Base-by-base conservation (phyloP, 2,113 vertebrate species). In the Hippocampus zosterae region DNA sequence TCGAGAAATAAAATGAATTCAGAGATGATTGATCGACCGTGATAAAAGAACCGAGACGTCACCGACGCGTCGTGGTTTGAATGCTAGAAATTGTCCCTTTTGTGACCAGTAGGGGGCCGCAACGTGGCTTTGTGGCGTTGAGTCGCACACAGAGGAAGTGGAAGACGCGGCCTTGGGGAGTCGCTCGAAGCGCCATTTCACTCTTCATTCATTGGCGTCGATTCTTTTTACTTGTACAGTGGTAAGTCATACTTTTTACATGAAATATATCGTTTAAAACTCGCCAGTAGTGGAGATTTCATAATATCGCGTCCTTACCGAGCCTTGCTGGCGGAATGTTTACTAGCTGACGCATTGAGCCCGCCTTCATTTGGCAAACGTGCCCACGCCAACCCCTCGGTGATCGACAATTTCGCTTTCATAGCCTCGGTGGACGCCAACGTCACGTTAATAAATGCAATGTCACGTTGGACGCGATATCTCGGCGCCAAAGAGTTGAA, bases 171-270 rank as follows among this genome's bases (percentile, higher is more conserved):
- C 37, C 29, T 64, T 37, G 37, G 37, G 0, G 42, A 18, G n/a
- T 61, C 5, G 67, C 15, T 70, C 53, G 65, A 50, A 21, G 48
- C 83, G 87, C 87, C 89, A 89, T 90, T 88, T 82, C 81, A 64
- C 76, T 77, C 25, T 77, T 79, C 84, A 88, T 89, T 89, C 89
- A 90, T 87, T 82, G 19, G 53, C 27, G 6, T 67, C 16, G 65
- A 75, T 81, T 80, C 84, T 29, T 72, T 13, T 78, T 55, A 48
- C n/a, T 65, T 46, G n/a, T 19, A 40, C 33, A 29, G 5, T 25
- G 90, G 89, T 89, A 76, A 85, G 83, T 71, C 66, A 2, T 0
- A 15, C 8, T 0, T 41, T 61, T 61, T 37, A 57, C 1, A 23
- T n/a, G 15, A 8, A 9, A 27, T n/a, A 3, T 1, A 3, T 21